A percentile compares a stretch with the other conserved stretches of the same genome.
Conservation (phyloP, 2,113 vertebrate species). For the Cottus gobio region DNA sequence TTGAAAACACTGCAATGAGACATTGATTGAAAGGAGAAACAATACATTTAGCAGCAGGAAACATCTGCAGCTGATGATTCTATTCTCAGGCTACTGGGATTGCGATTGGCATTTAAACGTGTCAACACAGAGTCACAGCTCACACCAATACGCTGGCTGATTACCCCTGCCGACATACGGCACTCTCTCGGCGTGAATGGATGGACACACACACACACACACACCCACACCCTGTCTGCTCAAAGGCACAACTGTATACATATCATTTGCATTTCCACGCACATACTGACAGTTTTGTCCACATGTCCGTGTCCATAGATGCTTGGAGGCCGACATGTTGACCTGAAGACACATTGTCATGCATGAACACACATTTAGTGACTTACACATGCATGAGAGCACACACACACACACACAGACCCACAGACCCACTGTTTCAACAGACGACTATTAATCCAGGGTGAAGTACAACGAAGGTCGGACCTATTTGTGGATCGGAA, state of each 20-base stretch:
- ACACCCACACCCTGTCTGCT: background rate
- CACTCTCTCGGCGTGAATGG: background rate
- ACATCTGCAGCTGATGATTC: background rate
- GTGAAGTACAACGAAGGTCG: constrained; percentile 20
- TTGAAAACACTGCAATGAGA: background rate
- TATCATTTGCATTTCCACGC: background rate
- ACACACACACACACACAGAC: background rate
- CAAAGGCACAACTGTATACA: background rate
- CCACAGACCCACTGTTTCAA: background rate
- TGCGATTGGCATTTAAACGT: background rate
- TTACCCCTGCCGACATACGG: background rate
- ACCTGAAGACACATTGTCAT: background rate
- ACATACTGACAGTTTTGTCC: background rate
- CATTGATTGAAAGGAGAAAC: background rate
- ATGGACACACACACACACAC: background rate
- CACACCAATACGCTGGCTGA: background rate
- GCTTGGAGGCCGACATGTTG: background rate
- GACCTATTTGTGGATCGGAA: background rate
- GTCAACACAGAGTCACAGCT: background rate
- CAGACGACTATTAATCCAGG: background rate
- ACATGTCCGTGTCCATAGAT: background rate
- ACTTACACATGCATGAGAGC: background rate
- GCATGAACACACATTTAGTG: background rate
- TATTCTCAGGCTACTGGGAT: background rate
- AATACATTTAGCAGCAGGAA: background rate